Base-by-base conservation (phyloP, 2,888 invertebrate genomes). In the Apamea monoglypha region DNA sequence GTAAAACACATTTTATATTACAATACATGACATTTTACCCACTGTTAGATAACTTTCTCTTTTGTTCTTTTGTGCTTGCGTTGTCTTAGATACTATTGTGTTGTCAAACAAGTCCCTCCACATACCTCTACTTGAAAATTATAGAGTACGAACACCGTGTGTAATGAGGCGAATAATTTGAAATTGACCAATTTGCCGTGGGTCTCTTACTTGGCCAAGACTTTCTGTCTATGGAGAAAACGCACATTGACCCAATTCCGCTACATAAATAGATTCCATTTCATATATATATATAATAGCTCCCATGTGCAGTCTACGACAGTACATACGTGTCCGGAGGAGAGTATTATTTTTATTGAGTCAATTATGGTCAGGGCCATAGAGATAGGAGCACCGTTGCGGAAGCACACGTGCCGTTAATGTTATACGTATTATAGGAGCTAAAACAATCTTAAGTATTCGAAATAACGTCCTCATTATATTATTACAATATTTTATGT, bases 1-100 rank as follows among this genome's bases (percentile, higher is more conserved):
- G 99, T 99, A 95, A 40, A 40, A 93, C 67, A 93, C 67, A 78
- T 83, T 78, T 82, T 80, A 56, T 84, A 75, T 76, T 69, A 89
- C 83, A 72, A 83, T 80, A 78, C 75, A 29, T 59, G 77, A 77
- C 66, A 83, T 83, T 78, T 81, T 73, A 81, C 21, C n/a, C n/a
- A 47, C 78, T 76, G 66, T 74, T 77, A 80, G 32, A 66, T 75
- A 74, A 76, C 82, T 85, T 86, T 90, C 86, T 74, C 81, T 86
- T 90, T 86, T 88, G 87, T 89, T 86, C 80, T 87, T 84, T 86
- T 88, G 80, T 87, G 80, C 74, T 82, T 77, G 69, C 66, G 75
- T 80, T 83, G 73, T 84, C 73, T 80, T 82, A 74, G 74, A 44
- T 79, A 72, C 75, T 71, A 88, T 89, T 89, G 85, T 89, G 73